Conservation (phyloP, 2,797 vertebrate species). For the Cyclura pinguis region DNA sequence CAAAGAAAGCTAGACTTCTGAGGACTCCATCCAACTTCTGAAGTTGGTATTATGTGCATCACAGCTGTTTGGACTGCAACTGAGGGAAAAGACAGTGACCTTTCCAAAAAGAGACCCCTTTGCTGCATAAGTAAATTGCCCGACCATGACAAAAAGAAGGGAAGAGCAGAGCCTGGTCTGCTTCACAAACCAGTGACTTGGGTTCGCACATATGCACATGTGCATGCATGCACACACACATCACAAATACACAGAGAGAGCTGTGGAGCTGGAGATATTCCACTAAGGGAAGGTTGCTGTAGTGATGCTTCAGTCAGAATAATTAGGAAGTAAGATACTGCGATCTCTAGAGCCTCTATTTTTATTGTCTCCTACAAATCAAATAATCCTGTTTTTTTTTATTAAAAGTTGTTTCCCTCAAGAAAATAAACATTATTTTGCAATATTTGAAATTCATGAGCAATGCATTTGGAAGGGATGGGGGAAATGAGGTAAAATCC, state of each 20-base stretch:
- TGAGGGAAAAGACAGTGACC: not conserved
- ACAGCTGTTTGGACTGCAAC: not conserved
- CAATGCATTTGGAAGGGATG: not conserved
- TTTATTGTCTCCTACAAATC: not conserved
- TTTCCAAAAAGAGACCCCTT: not conserved
- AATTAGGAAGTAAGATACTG: conserved; percentile 21
- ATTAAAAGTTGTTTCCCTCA: conserved; percentile 25
- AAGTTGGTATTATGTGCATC: not conserved
- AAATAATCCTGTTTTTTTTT: not conserved
- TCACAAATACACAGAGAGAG: not conserved
- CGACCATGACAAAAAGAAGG: not conserved
- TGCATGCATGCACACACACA: not conserved
- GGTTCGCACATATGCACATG: no score
- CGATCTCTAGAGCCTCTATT: conserved; percentile 11
- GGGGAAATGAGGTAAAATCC: not conserved
- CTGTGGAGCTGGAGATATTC: not conserved
- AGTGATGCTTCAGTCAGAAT: conserved; percentile 12
- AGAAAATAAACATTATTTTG: conserved; percentile 23
- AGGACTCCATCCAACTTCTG: not conserved
- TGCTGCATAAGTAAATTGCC: not conserved
- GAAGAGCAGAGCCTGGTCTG: not conserved
- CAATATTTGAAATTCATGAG: not conserved
- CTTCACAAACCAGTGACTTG: conserved; percentile 8
- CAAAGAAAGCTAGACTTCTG: conserved; percentile 42
- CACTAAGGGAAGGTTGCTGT: not conserved